Percentiles rank a stretch among this genome's conserved stretches.
Evolutionary conservation across 1,140 invertebrate species (phyloP).

Genomic region (Goniozus legneri): DNA sequence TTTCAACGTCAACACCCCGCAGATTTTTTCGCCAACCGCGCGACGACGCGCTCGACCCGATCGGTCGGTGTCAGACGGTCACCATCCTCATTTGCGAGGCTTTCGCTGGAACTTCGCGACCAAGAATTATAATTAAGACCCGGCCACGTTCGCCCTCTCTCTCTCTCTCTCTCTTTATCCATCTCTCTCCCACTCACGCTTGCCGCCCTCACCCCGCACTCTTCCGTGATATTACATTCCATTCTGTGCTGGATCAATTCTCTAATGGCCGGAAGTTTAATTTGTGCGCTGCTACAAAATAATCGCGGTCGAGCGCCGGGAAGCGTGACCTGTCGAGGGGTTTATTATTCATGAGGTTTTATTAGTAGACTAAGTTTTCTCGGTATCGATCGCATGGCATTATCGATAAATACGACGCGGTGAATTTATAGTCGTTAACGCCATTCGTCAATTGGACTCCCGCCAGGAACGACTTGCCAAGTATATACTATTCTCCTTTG

Average conservation of each 20-base stretch:
- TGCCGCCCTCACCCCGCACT: conserved; percentile 12
- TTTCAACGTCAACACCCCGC: conserved; percentile 5
- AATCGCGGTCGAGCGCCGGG: conserved; percentile 18
- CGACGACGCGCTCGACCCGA: conserved; percentile 11
- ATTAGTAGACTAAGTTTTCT: conserved; percentile 17
- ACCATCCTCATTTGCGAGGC: conserved; percentile 47
- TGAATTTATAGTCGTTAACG: too few relatives aligned
- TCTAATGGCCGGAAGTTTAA: conserved; percentile 46
- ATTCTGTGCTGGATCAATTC: conserved; percentile 45
- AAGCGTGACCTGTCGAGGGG: conserved; percentile 23
- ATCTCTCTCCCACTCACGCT: conserved; percentile 4
- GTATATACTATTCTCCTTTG: too few relatives aligned
- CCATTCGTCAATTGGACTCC: too few relatives aligned
- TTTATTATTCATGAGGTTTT: conserved; percentile 28
- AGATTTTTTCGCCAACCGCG: conserved; percentile 12
- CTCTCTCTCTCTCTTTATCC: conserved; percentile 1
- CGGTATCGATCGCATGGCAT: not conserved
- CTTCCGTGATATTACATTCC: conserved; percentile 49
- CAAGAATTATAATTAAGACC: conserved; percentile 53
- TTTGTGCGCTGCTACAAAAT: conserved; percentile 41
- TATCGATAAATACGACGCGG: too few relatives aligned
- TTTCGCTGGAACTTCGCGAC: conserved; percentile 45
- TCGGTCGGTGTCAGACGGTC: conserved; percentile 37
- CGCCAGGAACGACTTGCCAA: too few relatives aligned
- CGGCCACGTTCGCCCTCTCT: conserved; percentile 24